Percentiles rank a stretch among this genome's conserved stretches.
Evolutionary conservation across 2,888 invertebrate genomes (phyloP).

Genomic region (Dioctria rufipes): DNA sequence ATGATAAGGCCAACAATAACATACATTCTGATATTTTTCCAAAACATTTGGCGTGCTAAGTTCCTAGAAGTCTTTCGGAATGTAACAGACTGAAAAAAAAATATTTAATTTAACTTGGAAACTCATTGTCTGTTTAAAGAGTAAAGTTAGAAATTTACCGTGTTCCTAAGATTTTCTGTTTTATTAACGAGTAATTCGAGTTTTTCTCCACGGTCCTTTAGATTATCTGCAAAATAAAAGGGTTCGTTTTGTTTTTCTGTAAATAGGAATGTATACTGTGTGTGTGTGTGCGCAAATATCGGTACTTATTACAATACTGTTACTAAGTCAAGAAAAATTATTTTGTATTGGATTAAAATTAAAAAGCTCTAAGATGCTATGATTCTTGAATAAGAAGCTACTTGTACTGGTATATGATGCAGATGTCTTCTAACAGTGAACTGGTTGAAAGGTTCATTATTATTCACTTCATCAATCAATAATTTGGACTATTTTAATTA

Average conservation of each 20-base stretch:
- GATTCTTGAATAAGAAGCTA: too few species aligned
- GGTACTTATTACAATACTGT: too few species aligned
- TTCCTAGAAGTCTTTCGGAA: conserved; percentile 90
- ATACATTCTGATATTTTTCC: conserved; percentile 95
- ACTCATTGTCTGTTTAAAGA: neutral
- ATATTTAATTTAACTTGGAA: conserved; percentile 65
- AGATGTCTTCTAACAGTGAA: too few species aligned
- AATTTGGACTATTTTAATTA: too few species aligned
- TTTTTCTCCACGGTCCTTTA: conserved; percentile 91
- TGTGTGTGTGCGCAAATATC: too few species aligned
- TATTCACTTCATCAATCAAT: too few species aligned
- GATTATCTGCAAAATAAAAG: conserved; percentile 78
- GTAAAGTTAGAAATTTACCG: conserved; percentile 76
- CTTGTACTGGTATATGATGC: too few species aligned
- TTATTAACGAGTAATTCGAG: conserved; percentile 93
- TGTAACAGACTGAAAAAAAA: conserved; percentile 82
- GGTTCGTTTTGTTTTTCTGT: conserved; percentile 23
- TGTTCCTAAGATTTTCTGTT: conserved; percentile 90
- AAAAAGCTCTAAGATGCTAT: too few species aligned
- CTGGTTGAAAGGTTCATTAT: too few species aligned
- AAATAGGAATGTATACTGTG: neutral
- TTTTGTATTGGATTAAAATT: too few species aligned
- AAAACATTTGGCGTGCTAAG: conserved; percentile 89
- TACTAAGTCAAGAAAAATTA: too few species aligned
- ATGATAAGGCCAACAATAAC: conserved; percentile 78